These are phyloP conservation scores for Drosophila mojavensis DNA, from an alignment of 1,140 invertebrate genomes.

Conservation along the genomic window DNA sequence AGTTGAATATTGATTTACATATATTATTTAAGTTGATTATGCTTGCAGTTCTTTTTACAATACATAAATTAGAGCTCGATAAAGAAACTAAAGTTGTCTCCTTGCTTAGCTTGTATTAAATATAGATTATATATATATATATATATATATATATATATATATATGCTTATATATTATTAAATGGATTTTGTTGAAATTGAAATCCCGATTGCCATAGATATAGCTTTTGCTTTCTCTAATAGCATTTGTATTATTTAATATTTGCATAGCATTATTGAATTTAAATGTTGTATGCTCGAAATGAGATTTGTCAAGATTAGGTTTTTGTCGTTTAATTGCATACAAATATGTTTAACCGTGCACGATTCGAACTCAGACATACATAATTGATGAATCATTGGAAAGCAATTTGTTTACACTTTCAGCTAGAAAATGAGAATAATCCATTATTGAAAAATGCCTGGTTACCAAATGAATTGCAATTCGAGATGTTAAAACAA, in stretches of 20 bases:
- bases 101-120: too few relatives aligned
- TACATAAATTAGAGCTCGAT: too few relatives aligned
- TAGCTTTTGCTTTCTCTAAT: neutral
- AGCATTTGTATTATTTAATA: constrained; percentile 43
- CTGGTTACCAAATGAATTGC: constrained; percentile 47
- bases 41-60: too few relatives aligned
- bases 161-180: too few relatives aligned
- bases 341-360: constrained; percentile 50
- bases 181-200: too few relatives aligned
- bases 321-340: constrained; percentile 58
- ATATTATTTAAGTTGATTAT: too few relatives aligned
- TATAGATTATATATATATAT: too few relatives aligned
- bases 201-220: too few relatives aligned
- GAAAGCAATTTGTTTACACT: constrained; percentile 5
- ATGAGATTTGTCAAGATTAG: constrained; percentile 11
- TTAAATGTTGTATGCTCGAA: constrained; percentile 29
- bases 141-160: too few relatives aligned
- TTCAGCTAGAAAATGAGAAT: neutral
- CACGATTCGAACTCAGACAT: constrained; percentile 13
- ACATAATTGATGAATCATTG: constrained; percentile 13
- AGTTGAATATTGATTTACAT: too few relatives aligned
- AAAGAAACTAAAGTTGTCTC: too few relatives aligned
- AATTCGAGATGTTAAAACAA: constrained; percentile 16
- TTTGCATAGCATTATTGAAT: constrained; percentile 57
- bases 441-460: neutral